Conservation (phyloP, 64 coral and sea anemone genomes). For the Porites australiensis region DNA sequence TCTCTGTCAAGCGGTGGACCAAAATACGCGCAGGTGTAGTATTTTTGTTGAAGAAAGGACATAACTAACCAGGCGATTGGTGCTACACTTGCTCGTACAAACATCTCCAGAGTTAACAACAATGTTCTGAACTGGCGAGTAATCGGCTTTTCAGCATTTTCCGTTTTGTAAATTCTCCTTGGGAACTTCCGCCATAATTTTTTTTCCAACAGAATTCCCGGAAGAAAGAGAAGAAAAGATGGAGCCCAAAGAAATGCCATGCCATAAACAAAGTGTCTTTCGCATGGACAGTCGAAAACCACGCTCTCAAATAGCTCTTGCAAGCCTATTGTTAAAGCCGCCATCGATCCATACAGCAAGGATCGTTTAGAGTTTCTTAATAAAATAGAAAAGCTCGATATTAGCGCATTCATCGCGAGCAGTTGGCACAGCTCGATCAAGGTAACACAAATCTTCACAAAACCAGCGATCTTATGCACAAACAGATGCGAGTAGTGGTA, state of each 20-base stretch:
- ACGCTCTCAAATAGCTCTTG: constrained; percentile 11
- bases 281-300: not conserved
- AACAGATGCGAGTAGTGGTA: too few species aligned
- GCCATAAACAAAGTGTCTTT: constrained; percentile 6
- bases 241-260: constrained; percentile 10
- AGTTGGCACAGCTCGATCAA: not conserved
- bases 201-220: not conserved
- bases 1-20: not conserved
- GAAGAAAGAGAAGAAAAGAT: not conserved
- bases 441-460: not conserved
- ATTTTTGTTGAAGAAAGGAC: constrained; percentile 22
- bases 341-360: not conserved
- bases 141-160: too few species aligned
- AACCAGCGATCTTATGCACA: too few species aligned
- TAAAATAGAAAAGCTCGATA: not conserved
- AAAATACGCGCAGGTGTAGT: constrained; percentile 34
- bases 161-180: not conserved
- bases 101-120: not conserved
- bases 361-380: constrained; percentile 34
- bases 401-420: not conserved
- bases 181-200: not conserved
- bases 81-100: not conserved
- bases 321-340: not conserved
- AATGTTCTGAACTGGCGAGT: not conserved
- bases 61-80: constrained; percentile 2